Conservation (phyloP, 2,888 invertebrate genomes). For the Crossocerus cetratus region DNA sequence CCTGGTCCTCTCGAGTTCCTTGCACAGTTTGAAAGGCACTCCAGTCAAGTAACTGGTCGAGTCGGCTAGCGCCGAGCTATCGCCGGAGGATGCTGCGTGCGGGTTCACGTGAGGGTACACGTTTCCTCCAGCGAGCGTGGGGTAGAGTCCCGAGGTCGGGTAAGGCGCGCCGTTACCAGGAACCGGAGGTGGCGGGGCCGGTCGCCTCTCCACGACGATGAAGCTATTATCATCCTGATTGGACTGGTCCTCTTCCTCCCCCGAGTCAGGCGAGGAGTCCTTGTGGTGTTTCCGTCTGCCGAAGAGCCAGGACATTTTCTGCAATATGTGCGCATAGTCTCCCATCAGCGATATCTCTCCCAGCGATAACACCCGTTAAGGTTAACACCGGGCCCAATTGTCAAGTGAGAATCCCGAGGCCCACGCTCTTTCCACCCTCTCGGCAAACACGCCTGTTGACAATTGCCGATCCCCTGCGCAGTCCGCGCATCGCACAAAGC, state of each 20-base stretch:
- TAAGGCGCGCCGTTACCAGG: constrained; percentile 22
- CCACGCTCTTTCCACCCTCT: too few species aligned
- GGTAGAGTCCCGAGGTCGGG: constrained; percentile 61
- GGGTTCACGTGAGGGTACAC: constrained; percentile 48
- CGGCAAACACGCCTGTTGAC: too few species aligned
- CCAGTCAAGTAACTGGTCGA: constrained; percentile 77
- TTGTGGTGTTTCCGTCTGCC: constrained; percentile 71
- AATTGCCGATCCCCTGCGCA: too few species aligned
- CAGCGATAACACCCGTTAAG: too few species aligned
- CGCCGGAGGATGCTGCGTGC: background rate
- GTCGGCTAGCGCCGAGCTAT: constrained; percentile 46
- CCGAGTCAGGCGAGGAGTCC: constrained; percentile 67
- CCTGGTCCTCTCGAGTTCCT: constrained; percentile 77
- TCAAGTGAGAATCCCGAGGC: too few species aligned
- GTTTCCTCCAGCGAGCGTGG: constrained; percentile 48
- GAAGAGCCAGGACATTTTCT: constrained; percentile 74
- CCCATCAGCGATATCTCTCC: background rate
- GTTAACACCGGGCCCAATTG: too few species aligned
- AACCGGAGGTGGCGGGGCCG: constrained; percentile 32
- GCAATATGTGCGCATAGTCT: background rate
- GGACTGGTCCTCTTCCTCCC: constrained; percentile 55
- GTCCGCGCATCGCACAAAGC: too few species aligned
- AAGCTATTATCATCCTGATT: constrained; percentile 55
- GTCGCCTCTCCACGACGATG: constrained; percentile 62
- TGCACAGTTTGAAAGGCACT: constrained; percentile 79